Evolutionary conservation across 2,888 invertebrate species (phyloP).

Genomic region (Escarpia spicata): DNA sequence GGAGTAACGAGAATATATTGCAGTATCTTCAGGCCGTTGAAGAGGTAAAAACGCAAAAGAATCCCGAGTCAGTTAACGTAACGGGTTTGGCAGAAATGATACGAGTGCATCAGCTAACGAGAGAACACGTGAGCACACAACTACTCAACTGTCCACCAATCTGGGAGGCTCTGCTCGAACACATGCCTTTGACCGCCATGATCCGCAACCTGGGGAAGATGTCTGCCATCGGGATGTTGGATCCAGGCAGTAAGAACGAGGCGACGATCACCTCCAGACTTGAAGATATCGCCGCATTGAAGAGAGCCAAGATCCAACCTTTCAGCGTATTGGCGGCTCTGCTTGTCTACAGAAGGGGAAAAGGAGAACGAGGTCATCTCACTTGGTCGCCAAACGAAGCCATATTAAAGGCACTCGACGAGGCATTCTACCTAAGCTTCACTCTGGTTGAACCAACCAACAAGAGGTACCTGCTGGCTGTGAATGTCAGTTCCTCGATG

Average conservation of each 20-base stretch:
- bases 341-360: slow-evolving; percentile 55
- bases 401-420: slow-evolving; percentile 53
- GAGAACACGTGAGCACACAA: slow-evolving; percentile 78
- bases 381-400: slow-evolving; percentile 52
- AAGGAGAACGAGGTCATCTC: slow-evolving; percentile 60
- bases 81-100: slow-evolving; percentile 35
- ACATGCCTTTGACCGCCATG: slow-evolving; percentile 65
- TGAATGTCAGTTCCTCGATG: slow-evolving; percentile 70
- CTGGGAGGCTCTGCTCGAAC: slow-evolving; percentile 63
- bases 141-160: slow-evolving; percentile 75
- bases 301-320: slow-evolving; percentile 61
- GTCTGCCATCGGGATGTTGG: slow-evolving; percentile 50
- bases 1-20: slow-evolving; percentile 24
- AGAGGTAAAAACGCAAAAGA: slow-evolving; percentile 42
- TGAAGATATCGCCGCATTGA: slow-evolving; percentile 47
- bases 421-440: slow-evolving; percentile 62
- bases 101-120: slow-evolving; percentile 68
- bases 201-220: slow-evolving; percentile 63
- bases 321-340: slow-evolving; percentile 60
- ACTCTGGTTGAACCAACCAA: slow-evolving; percentile 68
- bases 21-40: slow-evolving; percentile 52
- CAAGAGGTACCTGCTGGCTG: slow-evolving; percentile 70
- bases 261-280: slow-evolving; percentile 47
- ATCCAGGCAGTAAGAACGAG: slow-evolving; percentile 40
- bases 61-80: background rate